Base-by-base conservation (phyloP, 2,113 vertebrate genomes). In the Rhynchopsitta pachyrhyncha region DNA sequence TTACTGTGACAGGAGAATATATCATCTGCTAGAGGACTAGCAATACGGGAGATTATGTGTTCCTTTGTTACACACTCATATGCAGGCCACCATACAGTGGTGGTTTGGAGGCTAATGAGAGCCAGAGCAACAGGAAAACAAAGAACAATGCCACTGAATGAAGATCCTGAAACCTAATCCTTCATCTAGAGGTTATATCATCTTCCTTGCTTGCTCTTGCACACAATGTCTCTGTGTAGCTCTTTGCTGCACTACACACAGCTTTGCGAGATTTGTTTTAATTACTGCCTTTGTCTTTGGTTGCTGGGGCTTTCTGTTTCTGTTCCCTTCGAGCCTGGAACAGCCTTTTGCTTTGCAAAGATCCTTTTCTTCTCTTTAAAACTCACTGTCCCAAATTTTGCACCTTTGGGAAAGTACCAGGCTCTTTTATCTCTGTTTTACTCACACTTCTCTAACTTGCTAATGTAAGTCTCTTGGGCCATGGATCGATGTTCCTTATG, bases 31-130 rank as follows among this genome's bases (percentile, higher is more conserved):
- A 46, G 35, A 39, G 18, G 39, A 5, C 23, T 2, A 8, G 64
- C 37, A 47, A 16, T 4, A 5, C 0, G 17, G 44, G 50, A 10
- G 77, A 4, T 17, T 10, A 1, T 2, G 9, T 3, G 20, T 7
- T 25, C 62, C 62, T 67, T 55, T 55, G n/a, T 18, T 2, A 16
- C 47, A 39, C 44, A 2, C 37, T 15, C 47, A 13, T 18, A 50
- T 2, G 29, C 52, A 69, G 66, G 60, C 13, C 73, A 68, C 57
- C 46, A 60, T 7, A 59, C 71, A 82, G 67, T 13, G 60, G 53
- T 73, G 73, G 15, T 57, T 67, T 53, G 76, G 44, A 82, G 27
- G 49, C 44, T 71, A 76, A 82, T 2, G 42, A 88, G 75, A 62
- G 29, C 76, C 86, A 83, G 49, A 92, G 37, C 29, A 84, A 66